Conservation (phyloP, 2,888 invertebrate genomes). For the Eupelmus urozonus region DNA sequence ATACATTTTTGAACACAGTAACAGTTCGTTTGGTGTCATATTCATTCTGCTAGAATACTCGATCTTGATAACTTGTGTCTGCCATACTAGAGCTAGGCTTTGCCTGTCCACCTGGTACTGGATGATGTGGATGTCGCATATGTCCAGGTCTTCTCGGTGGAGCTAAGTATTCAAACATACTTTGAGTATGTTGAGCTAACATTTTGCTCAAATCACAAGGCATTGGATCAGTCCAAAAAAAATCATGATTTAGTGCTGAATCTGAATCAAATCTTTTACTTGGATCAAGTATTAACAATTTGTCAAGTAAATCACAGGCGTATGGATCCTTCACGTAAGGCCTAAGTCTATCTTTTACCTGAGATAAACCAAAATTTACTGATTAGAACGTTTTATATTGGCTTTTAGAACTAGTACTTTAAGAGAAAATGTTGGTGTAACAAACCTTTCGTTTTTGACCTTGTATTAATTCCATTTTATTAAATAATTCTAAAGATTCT, state of each 20-base stretch:
- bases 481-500: conserved; percentile 91
- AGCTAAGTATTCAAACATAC: conserved; percentile 95
- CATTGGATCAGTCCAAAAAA: conserved; percentile 99
- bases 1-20: conserved; percentile 50
- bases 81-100: conserved; percentile 81
- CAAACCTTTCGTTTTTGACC: conserved; percentile 90
- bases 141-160: conserved; percentile 85
- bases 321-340: conserved; percentile 93
- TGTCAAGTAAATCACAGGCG: conserved; percentile 95
- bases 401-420: conserved; percentile 12
- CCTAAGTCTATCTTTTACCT: conserved; percentile 84
- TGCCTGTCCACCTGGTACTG: conserved; percentile 78
- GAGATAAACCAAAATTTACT: conserved; percentile 82
- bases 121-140: conserved; percentile 85
- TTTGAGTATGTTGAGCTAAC: conserved; percentile 91
- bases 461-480: conserved; percentile 91
- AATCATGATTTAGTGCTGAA: conserved; percentile 96
- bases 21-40: conserved; percentile 20
- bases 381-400: not conserved
- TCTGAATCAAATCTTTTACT: conserved; percentile 92
- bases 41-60: conserved; percentile 84
- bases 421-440: not conserved
- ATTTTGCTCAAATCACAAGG: conserved; percentile 92
- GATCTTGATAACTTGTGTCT: conserved; percentile 91
- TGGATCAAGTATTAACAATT: conserved; percentile 94